Percentiles rank a stretch among this genome's conserved stretches.
Conservation (phyloP, 2,888 invertebrate species). For the Drosophila longiperda region DNA sequence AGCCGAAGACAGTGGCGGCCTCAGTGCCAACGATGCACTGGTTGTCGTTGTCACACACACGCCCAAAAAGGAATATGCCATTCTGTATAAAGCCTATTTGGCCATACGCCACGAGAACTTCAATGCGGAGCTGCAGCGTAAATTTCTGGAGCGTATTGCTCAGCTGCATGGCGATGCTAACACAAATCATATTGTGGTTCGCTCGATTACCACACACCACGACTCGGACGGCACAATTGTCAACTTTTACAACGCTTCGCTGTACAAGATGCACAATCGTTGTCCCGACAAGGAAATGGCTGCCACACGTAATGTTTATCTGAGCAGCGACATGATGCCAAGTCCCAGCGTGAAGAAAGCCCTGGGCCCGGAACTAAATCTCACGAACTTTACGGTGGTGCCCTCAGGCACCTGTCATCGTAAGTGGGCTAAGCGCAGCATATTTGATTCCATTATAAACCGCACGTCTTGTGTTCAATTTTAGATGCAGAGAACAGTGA, state of each 20-base stretch:
- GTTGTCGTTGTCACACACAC: constrained; percentile 90
- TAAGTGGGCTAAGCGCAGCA: constrained; percentile 66
- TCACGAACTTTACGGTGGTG: constrained; percentile 86
- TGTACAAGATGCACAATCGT: constrained; percentile 83
- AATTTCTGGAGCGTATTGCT: constrained; percentile 92
- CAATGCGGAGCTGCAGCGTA: constrained; percentile 91
- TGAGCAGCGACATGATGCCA: constrained; percentile 87
- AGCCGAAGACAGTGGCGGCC: constrained; percentile 90
- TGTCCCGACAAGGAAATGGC: constrained; percentile 93
- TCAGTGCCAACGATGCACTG: constrained; percentile 91
- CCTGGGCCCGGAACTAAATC: constrained; percentile 88
- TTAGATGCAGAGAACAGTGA: constrained; percentile 73
- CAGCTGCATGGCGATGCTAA: constrained; percentile 91
- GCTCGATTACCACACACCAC: constrained; percentile 86
- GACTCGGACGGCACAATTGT: constrained; percentile 88
- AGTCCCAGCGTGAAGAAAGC: constrained; percentile 86
- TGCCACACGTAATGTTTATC: constrained; percentile 89
- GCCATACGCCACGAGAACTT: constrained; percentile 89
- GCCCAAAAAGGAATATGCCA: constrained; percentile 88
- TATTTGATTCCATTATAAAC: background rate
- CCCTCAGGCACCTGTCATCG: constrained; percentile 87
- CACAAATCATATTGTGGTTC: constrained; percentile 90
- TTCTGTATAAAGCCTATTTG: constrained; percentile 93
- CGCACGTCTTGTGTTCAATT: background rate
- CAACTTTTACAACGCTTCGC: constrained; percentile 92